Base-by-base conservation (phyloP, 92 coral and sea anemone genomes). In the Parazoanthus darwini region DNA sequence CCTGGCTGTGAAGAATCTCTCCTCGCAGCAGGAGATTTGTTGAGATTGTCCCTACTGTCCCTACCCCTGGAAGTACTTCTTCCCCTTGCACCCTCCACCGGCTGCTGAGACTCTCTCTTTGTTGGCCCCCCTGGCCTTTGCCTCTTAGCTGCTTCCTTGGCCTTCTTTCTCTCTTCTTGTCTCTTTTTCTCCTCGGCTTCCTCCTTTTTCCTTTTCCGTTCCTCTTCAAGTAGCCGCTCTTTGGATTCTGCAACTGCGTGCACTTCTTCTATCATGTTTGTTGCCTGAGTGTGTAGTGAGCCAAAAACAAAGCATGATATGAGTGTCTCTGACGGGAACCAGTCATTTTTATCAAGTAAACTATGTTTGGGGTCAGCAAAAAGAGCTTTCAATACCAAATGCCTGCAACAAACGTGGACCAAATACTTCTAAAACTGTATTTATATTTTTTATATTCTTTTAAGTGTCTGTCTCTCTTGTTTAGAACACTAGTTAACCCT, bases 251-350 rank as follows among this genome's bases (percentile, higher is more conserved):
- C 98, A 63, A 96, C 98, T 87, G 99, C 95, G 82, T 96, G 96
- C 1, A 96, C 99, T 89, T 97, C 99, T 59, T 97, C 99, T 80
- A 97, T 97, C 99, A 97, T 95, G 93, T 97, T 97, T 23, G 98
- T 92, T 6, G 99, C 97, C 99, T 97, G 54, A 29, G 33, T 29
- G 33, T 43, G 13, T 26, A 44, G 10, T 65, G 13, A 39, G 22
- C 29, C 44, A 39, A 35, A 43, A 16, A 29, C 39, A 77, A 54
- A 67, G 33, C 23, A 6, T 35, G 16, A 75, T 6, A 14, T n/a
- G 22, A 35, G 58, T 88, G 11, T 14, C 4, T 77, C 16, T 6
- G 25, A 3, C 51, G 8, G 68, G 68, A 25, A 63, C 3, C 8
- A 3, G 3, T 23, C 8, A 14, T 54, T 16, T 63, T 63, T 63